These are phyloP conservation scores for Heliocidaris tuberculata DNA, from an alignment of 35 echinoderm and acorn worm species.

Conservation along the genomic window DNA sequence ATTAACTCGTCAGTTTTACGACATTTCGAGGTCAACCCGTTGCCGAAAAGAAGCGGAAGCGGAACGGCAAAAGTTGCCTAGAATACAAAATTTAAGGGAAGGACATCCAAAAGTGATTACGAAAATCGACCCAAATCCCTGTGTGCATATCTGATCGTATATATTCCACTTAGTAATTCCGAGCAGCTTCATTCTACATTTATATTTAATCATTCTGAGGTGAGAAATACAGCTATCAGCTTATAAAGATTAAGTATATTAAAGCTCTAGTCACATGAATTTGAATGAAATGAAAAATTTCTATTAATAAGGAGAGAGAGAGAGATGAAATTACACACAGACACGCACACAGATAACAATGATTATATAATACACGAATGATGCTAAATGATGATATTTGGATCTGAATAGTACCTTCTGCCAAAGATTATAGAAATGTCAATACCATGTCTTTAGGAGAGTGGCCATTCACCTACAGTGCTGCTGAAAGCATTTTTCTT, in stretches of 20 bases:
- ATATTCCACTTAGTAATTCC: neutral
- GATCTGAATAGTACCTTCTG: too few species aligned
- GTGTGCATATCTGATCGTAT: neutral
- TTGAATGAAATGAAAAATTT: neutral
- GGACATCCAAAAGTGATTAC: neutral
- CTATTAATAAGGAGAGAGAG: too few species aligned
- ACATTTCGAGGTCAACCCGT: neutral
- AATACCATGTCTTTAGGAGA: too few species aligned
- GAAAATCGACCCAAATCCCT: neutral
- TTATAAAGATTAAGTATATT: neutral
- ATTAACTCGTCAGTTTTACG: neutral
- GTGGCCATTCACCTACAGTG: too few species aligned
- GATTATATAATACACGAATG: too few species aligned
- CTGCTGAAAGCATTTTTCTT: too few species aligned
- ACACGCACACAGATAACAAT: too few species aligned
- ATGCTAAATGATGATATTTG: too few species aligned
- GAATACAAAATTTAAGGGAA: neutral
- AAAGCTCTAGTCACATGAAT: neutral
- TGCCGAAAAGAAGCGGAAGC: neutral
- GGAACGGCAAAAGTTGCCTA: neutral
- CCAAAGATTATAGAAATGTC: too few species aligned
- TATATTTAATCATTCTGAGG: neutral
- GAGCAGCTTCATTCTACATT: neutral
- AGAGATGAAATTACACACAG: too few species aligned
- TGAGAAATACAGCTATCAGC: neutral